Conservation (phyloP, 1,140 invertebrate genomes). For the Papilio machaon region DNA sequence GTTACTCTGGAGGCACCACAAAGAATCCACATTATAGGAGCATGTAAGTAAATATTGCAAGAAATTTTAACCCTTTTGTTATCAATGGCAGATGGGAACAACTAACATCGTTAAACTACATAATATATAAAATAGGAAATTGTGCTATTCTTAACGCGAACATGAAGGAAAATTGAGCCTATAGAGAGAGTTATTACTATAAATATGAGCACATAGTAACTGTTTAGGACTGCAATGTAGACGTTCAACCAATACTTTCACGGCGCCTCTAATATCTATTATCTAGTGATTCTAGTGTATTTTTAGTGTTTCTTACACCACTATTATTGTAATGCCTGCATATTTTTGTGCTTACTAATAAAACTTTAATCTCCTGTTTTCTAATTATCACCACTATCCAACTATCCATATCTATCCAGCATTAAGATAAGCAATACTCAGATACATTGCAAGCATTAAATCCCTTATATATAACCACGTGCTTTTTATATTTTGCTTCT, state of each 20-base stretch:
- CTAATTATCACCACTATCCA: not conserved
- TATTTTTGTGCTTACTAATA: not conserved
- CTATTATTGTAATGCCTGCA: not conserved
- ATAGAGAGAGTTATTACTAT: no score
- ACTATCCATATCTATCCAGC: not conserved
- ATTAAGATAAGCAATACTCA: not conserved
- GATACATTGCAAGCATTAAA: not conserved
- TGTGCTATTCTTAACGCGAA: not conserved
- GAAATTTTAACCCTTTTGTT: not conserved
- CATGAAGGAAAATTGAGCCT: not conserved
- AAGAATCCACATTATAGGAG: slow-evolving; percentile 92
- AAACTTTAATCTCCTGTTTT: not conserved
- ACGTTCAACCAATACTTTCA: no score
- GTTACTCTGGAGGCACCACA: slow-evolving; percentile 94
- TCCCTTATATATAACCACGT: not conserved
- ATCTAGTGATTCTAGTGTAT: not conserved
- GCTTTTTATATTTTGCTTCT: not conserved
- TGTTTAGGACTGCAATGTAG: no score
- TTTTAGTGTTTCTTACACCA: not conserved
- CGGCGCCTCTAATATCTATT: not conserved
- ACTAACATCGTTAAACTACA: not conserved
- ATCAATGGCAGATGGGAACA: not conserved
- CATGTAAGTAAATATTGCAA: slow-evolving; percentile 85
- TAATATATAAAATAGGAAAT: not conserved
- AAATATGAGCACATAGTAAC: no score